Evolutionary conservation across 35 echinoderm and acorn worm species (phyloP).

Genomic region (Strongylocentrotus purpuratus): DNA sequence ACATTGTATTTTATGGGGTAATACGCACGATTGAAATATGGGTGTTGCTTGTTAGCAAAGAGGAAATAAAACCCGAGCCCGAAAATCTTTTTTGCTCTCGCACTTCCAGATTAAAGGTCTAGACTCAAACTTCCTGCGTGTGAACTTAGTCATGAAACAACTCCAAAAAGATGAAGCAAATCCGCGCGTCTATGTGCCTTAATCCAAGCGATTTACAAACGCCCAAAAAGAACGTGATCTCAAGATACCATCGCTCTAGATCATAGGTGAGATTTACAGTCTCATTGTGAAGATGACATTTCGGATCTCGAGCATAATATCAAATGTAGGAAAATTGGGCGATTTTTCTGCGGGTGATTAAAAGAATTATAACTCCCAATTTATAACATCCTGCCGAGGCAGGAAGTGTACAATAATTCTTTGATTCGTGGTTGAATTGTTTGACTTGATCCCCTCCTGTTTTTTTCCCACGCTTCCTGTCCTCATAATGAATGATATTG

Average conservation of each 20-base stretch:
- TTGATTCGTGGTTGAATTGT: constrained; percentile 11
- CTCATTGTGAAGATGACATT: not conserved
- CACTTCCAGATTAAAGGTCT: constrained; percentile 17
- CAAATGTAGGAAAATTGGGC: not conserved
- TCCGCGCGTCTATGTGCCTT: not conserved
- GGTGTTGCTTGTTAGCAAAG: not conserved
- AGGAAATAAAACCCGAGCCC: not conserved
- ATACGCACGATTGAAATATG: not conserved
- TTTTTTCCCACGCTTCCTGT: not conserved
- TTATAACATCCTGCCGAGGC: not conserved
- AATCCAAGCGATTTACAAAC: not conserved
- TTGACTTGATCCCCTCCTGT: not conserved
- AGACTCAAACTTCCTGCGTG: constrained; percentile 1
- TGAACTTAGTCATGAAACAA: constrained; percentile 4
- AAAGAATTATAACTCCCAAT: constrained; percentile 6
- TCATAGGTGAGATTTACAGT: constrained; percentile 9
- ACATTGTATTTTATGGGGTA: not conserved
- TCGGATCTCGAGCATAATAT: not conserved
- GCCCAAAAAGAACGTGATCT: not conserved
- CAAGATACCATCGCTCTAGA: not conserved
- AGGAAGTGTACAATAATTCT: not conserved
- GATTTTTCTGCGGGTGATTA: not conserved
- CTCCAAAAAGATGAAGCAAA: not conserved
- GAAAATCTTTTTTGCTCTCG: not conserved
- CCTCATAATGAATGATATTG: not conserved